A percentile compares a stretch with the other conserved stretches of the same genome.
Evolutionary conservation across 2,797 vertebrate species (phyloP).

Genomic region (Sparus aurata): DNA sequence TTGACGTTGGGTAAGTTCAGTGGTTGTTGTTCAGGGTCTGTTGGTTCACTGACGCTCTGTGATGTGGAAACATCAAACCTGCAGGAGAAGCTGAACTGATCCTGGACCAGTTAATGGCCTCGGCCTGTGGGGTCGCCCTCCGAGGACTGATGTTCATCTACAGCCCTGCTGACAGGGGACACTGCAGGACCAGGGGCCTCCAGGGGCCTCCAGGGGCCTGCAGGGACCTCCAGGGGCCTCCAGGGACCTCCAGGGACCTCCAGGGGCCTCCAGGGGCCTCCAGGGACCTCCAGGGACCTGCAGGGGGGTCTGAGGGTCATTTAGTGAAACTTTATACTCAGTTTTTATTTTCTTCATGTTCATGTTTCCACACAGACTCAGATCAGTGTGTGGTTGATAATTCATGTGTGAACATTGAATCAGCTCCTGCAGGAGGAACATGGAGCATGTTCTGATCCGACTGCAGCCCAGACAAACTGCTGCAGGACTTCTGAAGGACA

Average conservation of each 20-base stretch:
- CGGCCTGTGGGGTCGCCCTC: constrained; percentile 5
- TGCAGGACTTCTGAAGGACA: too few species aligned
- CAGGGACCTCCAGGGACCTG: not conserved
- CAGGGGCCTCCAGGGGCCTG: not conserved
- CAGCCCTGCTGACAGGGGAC: not conserved
- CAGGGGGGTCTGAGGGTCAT: too few species aligned
- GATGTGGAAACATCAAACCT: constrained; percentile 28
- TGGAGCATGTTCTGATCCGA: too few species aligned
- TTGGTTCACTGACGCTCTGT: constrained; percentile 3
- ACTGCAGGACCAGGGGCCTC: not conserved
- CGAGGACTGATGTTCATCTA: not conserved
- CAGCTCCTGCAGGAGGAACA: too few species aligned
- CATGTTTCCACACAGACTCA: not conserved
- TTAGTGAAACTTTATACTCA: not conserved
- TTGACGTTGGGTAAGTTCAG: not conserved
- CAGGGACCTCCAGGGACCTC: not conserved
- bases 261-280: not conserved
- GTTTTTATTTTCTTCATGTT: not conserved
- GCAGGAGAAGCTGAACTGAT: constrained; percentile 13
- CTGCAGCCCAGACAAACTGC: too few species aligned
- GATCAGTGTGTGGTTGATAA: not conserved
- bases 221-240: not conserved
- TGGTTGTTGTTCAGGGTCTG: not conserved
- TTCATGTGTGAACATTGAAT: too few species aligned
- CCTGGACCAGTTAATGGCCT: not conserved